Percentiles rank a stretch among this genome's conserved stretches.
Evolutionary conservation across 2,888 invertebrate genomes (phyloP).

Genomic region (Galerucella pusilla): DNA sequence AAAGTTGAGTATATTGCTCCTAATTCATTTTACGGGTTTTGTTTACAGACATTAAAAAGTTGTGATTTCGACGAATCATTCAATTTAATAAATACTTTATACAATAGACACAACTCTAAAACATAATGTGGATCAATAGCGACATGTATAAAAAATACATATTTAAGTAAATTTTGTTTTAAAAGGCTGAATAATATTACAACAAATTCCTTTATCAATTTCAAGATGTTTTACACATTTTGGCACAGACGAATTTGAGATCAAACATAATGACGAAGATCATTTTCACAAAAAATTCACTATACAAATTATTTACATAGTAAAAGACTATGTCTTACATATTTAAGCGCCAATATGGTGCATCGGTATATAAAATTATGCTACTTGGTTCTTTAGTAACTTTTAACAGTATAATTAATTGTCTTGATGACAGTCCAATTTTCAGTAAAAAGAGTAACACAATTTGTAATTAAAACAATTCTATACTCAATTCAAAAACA

Average conservation of each 20-base stretch:
- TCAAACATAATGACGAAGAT: conserved; percentile 18
- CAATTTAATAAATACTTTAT: too few relatives aligned
- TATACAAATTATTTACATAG: conserved; percentile 45
- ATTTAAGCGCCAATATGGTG: conserved; percentile 43
- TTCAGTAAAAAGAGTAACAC: not conserved
- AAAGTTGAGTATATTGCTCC: not conserved
- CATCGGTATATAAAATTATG: conserved; percentile 40
- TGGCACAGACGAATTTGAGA: conserved; percentile 22
- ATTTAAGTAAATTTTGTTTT: not conserved
- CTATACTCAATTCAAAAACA: not conserved
- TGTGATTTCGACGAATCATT: too few relatives aligned
- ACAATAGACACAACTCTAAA: too few relatives aligned
- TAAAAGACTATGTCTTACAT: conserved; percentile 43
- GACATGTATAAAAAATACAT: not conserved
- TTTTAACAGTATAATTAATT: not conserved
- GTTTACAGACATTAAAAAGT: too few relatives aligned
- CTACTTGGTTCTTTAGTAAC: conserved; percentile 5
- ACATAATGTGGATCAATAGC: too few relatives aligned
- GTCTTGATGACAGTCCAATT: not conserved
- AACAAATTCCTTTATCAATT: not conserved
- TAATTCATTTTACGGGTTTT: not conserved
- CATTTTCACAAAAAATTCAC: conserved; percentile 33
- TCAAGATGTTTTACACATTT: conserved; percentile 8
- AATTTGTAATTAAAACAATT: not conserved
- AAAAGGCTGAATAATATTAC: not conserved